Evolutionary conservation across 1,140 invertebrate species (phyloP).

Genomic region (Fopius arisanus): DNA sequence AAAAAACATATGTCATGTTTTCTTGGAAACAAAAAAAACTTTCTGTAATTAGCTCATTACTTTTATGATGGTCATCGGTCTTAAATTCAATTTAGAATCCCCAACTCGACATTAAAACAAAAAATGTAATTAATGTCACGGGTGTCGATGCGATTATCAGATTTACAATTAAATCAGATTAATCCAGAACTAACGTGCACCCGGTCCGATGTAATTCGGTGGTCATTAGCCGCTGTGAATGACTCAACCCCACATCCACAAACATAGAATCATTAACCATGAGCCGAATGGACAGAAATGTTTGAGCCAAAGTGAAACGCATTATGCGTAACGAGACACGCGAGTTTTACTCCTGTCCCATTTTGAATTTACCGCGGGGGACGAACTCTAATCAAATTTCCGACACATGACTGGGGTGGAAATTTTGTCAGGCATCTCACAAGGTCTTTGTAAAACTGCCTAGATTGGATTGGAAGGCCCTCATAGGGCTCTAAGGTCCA

Average conservation of each 20-base stretch:
- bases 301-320: background rate
- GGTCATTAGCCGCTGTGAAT: conserved; percentile 21
- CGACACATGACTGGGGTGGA: conserved; percentile 30
- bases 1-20: no score
- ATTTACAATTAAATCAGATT: background rate
- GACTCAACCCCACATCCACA: background rate
- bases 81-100: no score
- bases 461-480: no score
- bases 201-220: conserved; percentile 12
- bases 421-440: no score
- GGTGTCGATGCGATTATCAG: background rate
- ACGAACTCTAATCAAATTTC: background rate
- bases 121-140: background rate
- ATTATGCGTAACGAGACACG: conserved; percentile 35
- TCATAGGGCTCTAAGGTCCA: no score
- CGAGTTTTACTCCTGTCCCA: conserved; percentile 16
- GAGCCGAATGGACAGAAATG: background rate
- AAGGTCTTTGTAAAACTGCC: conserved; percentile 24
- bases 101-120: background rate
- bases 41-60: no score
- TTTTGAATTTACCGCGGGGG: conserved; percentile 41
- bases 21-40: no score
- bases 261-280: background rate
- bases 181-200: conserved; percentile 17
- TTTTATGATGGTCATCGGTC: no score